Base-by-base conservation (phyloP, 2,888 invertebrate species). In the Nysson spinosus region DNA sequence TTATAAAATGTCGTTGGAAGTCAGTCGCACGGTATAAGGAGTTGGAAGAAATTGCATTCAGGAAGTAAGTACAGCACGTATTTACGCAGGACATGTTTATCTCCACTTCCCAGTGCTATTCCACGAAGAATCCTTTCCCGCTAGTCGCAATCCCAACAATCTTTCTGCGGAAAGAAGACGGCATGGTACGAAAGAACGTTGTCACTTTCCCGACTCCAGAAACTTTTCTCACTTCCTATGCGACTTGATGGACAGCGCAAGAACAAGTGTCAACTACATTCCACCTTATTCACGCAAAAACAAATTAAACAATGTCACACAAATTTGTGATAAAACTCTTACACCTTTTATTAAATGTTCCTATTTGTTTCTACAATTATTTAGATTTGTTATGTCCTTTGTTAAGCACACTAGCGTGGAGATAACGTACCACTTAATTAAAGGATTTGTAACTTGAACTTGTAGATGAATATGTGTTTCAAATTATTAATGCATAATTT, bases 101-200 rank as follows among this genome's bases (percentile, higher is more conserved):
- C 39, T 35, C 4, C 12, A 11, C 17, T 5, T 19, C 11, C 17
- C 28, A 28, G 14, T 6, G 30, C n/a, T 2, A 34, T 7, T 34
- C 4, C 34, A 14, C 34, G 34, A 34, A 34, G 30, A 9, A 24
- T 30, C 9, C n/a, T 1, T 2, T 3, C 11, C 11, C 3, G n/a
- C 11, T n/a, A 4, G 30, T 17, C 12, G 40, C 11, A 54, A 46
- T 42, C 22, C 26, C 26, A 42, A 26, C 37, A 24, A 20, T 22
- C 12, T 42, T 14, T 6, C 11, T 9, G n/a, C n/a, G 19, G n/a
- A 20, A 20, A 54, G 12, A 11, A 17, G 17, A 40, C 6, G 40
- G 24, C 19, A 22, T 34, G 26, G 7, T n/a, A 11, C 24, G 34
- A 47, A 54, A 42, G 42, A 42, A 54, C 26, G 37, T 39, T 35